Conservation (phyloP, 2,888 invertebrate genomes). For the Plusia festucae region DNA sequence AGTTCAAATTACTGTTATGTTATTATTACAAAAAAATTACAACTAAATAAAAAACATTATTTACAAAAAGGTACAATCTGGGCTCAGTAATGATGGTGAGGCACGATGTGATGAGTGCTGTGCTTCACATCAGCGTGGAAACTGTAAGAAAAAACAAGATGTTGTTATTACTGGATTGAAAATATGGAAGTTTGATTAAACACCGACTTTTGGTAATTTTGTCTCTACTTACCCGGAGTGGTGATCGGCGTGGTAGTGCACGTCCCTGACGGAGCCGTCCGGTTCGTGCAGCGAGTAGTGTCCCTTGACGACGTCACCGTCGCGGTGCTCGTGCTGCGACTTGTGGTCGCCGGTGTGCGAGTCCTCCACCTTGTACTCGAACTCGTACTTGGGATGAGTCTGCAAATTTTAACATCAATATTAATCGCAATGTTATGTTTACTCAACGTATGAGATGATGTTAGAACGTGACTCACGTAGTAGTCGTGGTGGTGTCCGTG, state of each 20-base stretch:
- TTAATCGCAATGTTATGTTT: neutral
- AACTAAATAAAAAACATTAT: too few species aligned
- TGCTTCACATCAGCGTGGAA: slow-evolving; percentile 69
- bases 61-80: too few species aligned
- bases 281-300: slow-evolving; percentile 78
- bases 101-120: slow-evolving; percentile 66
- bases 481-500: slow-evolving; percentile 59
- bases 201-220: neutral
- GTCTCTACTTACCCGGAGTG: neutral
- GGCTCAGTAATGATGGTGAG: slow-evolving; percentile 43
- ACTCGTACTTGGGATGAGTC: slow-evolving; percentile 86
- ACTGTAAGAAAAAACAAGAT: slow-evolving; percentile 51
- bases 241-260: slow-evolving; percentile 82
- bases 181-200: too few species aligned
- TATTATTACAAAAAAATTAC: too few species aligned
- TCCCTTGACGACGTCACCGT: slow-evolving; percentile 81
- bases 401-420: slow-evolving; percentile 27
- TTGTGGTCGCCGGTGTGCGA: slow-evolving; percentile 87
- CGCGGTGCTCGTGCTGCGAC: slow-evolving; percentile 81
- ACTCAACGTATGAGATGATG: neutral
- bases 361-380: slow-evolving; percentile 87
- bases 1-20: too few species aligned
- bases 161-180: neutral
- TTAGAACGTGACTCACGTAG: slow-evolving; percentile 31
- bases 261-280: slow-evolving; percentile 83